phyloP scores from a whole-genome alignment of 2,888 invertebrate species.

The Anarsia innoxiella region DNA sequence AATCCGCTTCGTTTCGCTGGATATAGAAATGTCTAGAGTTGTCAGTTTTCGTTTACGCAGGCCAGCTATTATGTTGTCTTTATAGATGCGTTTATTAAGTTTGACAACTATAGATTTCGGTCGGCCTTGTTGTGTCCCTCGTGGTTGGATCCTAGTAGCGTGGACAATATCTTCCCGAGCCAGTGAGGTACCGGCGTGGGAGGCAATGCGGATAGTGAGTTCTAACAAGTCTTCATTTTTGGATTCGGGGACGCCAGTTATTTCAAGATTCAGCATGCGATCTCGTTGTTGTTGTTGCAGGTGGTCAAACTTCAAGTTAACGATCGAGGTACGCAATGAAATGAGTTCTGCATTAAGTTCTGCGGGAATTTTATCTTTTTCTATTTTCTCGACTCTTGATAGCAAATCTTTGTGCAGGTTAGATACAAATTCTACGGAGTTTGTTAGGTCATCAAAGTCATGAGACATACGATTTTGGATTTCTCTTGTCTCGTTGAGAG shows the following conservation, averaged over 20 bases:
- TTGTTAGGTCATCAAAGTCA: background rate
- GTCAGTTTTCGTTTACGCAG: constrained; percentile 9
- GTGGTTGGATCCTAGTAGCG: constrained; percentile 8
- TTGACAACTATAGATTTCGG: constrained; percentile 10
- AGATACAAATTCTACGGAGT: background rate
- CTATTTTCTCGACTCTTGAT: background rate
- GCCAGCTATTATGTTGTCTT: constrained; percentile 12
- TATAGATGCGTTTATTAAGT: constrained; percentile 1
- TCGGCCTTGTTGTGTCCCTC: constrained; percentile 5
- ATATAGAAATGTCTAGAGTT: constrained; percentile 8
- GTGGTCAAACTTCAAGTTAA: background rate
- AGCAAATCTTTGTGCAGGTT: background rate
- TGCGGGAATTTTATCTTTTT: background rate
- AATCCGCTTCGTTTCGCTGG: constrained; percentile 4
- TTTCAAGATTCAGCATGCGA: constrained; percentile 4
- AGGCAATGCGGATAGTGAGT: background rate
- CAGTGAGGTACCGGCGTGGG: background rate
- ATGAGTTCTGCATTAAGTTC: background rate
- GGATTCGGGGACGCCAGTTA: constrained; percentile 6
- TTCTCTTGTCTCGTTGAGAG: background rate
- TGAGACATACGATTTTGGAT: background rate
- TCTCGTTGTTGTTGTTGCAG: constrained; percentile 5
- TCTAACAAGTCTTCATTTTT: constrained; percentile 3
- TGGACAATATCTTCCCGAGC: constrained; percentile 8
- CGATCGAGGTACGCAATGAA: background rate